Conservation (phyloP, 1,140 invertebrate species). For the Manduca sexta region DNA sequence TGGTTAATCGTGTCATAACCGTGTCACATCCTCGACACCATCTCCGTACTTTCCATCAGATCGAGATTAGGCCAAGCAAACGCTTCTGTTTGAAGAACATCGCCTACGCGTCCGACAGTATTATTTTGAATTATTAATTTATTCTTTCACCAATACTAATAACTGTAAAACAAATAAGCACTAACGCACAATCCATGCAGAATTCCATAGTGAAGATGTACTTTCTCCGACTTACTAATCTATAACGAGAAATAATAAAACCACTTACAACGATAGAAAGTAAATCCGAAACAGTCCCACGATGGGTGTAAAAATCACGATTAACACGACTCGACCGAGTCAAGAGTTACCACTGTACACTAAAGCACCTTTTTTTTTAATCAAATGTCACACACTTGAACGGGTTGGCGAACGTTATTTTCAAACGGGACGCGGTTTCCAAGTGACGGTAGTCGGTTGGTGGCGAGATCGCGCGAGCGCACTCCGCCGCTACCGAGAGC, state of each 20-base stretch:
- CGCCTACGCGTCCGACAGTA: slow-evolving; percentile 1
- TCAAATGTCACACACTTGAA: slow-evolving; percentile 20
- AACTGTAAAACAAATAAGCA: slow-evolving; percentile 4
- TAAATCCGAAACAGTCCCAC: slow-evolving; percentile 55
- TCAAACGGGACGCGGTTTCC: slow-evolving; percentile 40
- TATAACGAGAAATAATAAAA: slow-evolving; percentile 46
- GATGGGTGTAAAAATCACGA: neutral
- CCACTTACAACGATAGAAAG: slow-evolving; percentile 69
- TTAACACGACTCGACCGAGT: too few relatives aligned
- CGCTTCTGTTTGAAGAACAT: neutral
- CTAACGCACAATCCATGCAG: slow-evolving; percentile 12
- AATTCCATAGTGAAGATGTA: slow-evolving; percentile 20
- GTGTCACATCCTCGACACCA: slow-evolving; percentile 1
- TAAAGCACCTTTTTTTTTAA: neutral
- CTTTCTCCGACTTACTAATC: slow-evolving; percentile 55
- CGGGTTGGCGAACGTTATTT: slow-evolving; percentile 39
- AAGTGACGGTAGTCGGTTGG: slow-evolving; percentile 33
- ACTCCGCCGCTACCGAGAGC: slow-evolving; percentile 40
- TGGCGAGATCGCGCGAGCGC: slow-evolving; percentile 56
- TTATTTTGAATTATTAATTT: slow-evolving; percentile 8
- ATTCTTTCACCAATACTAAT: slow-evolving; percentile 6
- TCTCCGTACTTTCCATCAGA: slow-evolving; percentile 3
- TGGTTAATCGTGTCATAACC: neutral
- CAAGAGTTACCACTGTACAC: neutral
- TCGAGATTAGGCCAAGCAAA: slow-evolving; percentile 3